phyloP scores from a whole-genome alignment of 2,797 vertebrate genomes.

The Protonibea diacanthus region DNA sequence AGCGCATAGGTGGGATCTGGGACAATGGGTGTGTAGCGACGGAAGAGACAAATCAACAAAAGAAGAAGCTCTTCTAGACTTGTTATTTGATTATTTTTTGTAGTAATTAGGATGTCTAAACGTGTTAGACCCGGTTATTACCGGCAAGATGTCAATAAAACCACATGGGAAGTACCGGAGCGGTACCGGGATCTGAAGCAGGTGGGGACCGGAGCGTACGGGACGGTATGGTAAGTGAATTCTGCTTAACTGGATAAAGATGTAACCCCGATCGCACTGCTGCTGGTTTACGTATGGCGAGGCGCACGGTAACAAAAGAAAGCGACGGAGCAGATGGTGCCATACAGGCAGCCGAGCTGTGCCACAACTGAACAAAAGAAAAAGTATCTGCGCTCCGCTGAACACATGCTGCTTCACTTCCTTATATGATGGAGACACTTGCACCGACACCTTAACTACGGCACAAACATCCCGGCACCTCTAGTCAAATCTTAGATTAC shows the following conservation, averaged over 20 bases:
- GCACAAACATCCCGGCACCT: not conserved
- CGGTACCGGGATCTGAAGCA: slow-evolving; percentile 92
- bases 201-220: slow-evolving; percentile 95
- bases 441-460: not conserved
- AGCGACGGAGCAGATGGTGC: slow-evolving; percentile 63
- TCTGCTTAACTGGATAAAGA: not conserved
- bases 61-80: not conserved
- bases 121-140: slow-evolving; percentile 87
- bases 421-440: slow-evolving; percentile 67
- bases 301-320: slow-evolving; percentile 45
- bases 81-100: not conserved
- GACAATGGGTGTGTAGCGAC: slow-evolving; percentile 74
- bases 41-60: slow-evolving; percentile 40
- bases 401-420: slow-evolving; percentile 71
- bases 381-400: slow-evolving; percentile 37
- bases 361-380: slow-evolving; percentile 64
- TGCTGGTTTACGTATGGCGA: not conserved
- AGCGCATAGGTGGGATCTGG: slow-evolving; percentile 69
- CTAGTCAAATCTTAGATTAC: rapidly evolving
- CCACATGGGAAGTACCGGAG: slow-evolving; percentile 92
- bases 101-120: slow-evolving; percentile 81
- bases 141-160: slow-evolving; percentile 93
- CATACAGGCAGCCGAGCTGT: slow-evolving; percentile 21
- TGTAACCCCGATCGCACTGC: not conserved
- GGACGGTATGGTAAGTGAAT: slow-evolving; percentile 93